phyloP scores from a whole-genome alignment of 2,113 vertebrate species.

The Cyprinus carpio region DNA sequence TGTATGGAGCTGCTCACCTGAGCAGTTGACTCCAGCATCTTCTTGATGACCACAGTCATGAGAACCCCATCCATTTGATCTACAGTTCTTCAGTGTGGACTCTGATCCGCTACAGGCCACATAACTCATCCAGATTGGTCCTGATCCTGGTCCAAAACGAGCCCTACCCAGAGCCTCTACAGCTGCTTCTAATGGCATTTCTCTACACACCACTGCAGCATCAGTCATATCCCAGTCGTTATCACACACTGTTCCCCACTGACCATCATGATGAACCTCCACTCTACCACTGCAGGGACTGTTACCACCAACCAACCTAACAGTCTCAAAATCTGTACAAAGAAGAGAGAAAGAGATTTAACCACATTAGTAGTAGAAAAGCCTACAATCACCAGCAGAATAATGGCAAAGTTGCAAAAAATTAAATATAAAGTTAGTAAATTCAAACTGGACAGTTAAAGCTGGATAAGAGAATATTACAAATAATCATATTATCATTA shows the following conservation, averaged over 20 bases:
- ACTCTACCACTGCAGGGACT: no score
- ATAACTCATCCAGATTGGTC: background rate
- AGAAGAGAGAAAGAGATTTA: background rate
- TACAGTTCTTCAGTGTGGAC: background rate
- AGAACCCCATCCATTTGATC: constrained; percentile 47
- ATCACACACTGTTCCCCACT: background rate
- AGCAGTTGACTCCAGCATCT: background rate
- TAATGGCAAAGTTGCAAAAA: rapidly evolving
- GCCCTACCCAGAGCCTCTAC: no score
- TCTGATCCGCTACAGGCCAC: background rate
- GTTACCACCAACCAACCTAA: background rate
- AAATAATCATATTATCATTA: no score
- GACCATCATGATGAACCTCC: no score
- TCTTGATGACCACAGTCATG: background rate
- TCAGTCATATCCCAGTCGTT: background rate
- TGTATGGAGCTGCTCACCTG: background rate
- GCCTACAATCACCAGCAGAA: no score
- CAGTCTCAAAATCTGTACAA: background rate
- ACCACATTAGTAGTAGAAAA: no score
- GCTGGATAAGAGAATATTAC: no score
- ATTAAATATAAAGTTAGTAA: no score
- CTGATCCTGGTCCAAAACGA: background rate
- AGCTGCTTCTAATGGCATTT: background rate
- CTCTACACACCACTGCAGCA: constrained; percentile 16
- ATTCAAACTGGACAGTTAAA: no score